Conservation (phyloP, 1,140 invertebrate genomes). For the Tigriopus japonicus region DNA sequence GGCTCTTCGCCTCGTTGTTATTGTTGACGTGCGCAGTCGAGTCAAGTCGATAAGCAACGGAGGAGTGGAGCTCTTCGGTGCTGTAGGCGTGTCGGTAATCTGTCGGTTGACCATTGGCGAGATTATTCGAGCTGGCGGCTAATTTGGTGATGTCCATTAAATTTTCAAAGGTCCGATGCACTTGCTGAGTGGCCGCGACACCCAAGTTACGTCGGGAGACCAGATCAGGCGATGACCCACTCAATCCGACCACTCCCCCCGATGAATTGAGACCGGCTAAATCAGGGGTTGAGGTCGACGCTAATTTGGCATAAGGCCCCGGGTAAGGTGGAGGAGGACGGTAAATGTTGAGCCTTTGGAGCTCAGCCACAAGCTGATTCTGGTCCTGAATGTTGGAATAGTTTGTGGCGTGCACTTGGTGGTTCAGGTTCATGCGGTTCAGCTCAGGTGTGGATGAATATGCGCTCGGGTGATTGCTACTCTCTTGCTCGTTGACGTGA, state of each 20-base stretch:
- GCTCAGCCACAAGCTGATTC: slow-evolving; percentile 8
- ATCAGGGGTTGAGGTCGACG: slow-evolving; percentile 42
- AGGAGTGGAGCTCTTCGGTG: no score
- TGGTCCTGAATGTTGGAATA: neutral
- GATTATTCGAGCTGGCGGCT: no score
- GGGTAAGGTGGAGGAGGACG: slow-evolving; percentile 60
- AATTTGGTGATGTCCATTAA: neutral
- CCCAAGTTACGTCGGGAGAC: slow-evolving; percentile 40
- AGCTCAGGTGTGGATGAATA: neutral
- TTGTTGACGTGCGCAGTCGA: no score
- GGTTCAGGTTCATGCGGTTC: slow-evolving; percentile 1
- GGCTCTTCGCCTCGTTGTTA: no score
- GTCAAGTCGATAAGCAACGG: no score
- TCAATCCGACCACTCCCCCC: slow-evolving; percentile 28
- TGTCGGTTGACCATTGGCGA: no score
- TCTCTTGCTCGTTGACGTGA: neutral
- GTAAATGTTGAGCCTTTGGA: slow-evolving; percentile 37
- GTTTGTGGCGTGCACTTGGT: neutral
- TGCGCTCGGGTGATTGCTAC: neutral
- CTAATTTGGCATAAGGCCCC: slow-evolving; percentile 32
- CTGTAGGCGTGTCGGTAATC: no score
- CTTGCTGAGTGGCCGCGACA: slow-evolving; percentile 21
- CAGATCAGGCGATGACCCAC: slow-evolving; percentile 52
- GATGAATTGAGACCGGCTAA: slow-evolving; percentile 32
- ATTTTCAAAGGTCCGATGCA: neutral